phyloP scores from a whole-genome alignment of 2,113 vertebrate species.

The Mola mola region DNA sequence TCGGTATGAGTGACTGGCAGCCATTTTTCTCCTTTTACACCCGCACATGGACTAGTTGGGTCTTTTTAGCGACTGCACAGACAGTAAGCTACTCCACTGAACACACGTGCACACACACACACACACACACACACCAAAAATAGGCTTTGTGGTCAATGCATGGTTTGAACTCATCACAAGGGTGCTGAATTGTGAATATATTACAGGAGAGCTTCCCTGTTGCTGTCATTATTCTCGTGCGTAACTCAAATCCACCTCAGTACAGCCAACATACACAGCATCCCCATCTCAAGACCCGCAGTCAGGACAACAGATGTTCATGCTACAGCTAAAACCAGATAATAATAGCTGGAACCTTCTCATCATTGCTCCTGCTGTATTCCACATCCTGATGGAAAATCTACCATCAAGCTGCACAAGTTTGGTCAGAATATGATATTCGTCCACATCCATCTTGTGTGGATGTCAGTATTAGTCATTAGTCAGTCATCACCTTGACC shows the following conservation, averaged over 20 bases:
- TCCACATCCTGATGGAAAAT: not conserved
- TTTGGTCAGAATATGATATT: no score
- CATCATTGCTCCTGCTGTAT: conserved; percentile 4
- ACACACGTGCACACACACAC: conserved; percentile 23
- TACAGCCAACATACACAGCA: not conserved
- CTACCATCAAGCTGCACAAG: not conserved
- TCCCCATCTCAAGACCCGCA: not conserved
- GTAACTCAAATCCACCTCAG: conserved; percentile 13
- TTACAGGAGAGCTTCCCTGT: conserved; percentile 28
- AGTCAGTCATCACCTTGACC: not conserved
- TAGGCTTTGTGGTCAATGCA: conserved; percentile 37
- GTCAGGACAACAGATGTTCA: not conserved
- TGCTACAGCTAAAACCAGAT: not conserved
- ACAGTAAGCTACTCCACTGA: not conserved
- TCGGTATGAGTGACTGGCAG: conserved; percentile 26
- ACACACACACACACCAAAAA: conserved; percentile 25
- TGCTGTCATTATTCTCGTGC: conserved; percentile 22
- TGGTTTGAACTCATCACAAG: conserved; percentile 33
- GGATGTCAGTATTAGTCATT: no score
- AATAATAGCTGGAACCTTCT: conserved; percentile 1
- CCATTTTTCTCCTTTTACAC: conserved; percentile 29
- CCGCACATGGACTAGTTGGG: conserved; percentile 32
- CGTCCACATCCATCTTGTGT: no score
- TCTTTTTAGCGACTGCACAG: conserved; percentile 21
- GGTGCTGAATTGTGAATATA: conserved; percentile 37